These are phyloP conservation scores for Eurystomus gularis DNA, from an alignment of 2,113 vertebrate genomes.

Conservation along the genomic window DNA sequence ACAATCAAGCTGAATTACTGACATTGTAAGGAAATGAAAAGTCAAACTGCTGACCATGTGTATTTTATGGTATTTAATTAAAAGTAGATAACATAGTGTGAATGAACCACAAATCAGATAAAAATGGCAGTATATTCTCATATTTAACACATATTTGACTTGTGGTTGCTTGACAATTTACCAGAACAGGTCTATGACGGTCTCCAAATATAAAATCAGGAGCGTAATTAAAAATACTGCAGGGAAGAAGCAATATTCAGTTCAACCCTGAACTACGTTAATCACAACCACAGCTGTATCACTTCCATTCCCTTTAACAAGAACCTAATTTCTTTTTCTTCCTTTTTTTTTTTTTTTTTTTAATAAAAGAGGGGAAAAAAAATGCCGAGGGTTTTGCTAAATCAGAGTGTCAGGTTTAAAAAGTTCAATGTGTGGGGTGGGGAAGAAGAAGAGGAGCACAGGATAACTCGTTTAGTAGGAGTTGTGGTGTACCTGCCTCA, in stretches of 20 bases:
- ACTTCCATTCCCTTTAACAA: slow-evolving; percentile 53
- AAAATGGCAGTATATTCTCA: slow-evolving; percentile 95
- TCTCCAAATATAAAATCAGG: slow-evolving; percentile 76
- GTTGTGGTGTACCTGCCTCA: not conserved
- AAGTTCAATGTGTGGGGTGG: not conserved
- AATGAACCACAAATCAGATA: slow-evolving; percentile 98
- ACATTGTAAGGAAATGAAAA: slow-evolving; percentile 89
- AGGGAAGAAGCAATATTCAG: slow-evolving; percentile 72
- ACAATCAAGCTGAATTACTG: slow-evolving; percentile 75
- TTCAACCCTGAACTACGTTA: slow-evolving; percentile 58
- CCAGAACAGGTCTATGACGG: slow-evolving; percentile 84
- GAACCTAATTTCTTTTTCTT: not conserved
- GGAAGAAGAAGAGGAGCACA: not conserved
- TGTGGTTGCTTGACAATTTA: slow-evolving; percentile 91
- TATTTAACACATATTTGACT: slow-evolving; percentile 99
- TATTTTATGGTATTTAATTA: slow-evolving; percentile 99
- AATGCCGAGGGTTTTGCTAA: slow-evolving; percentile 13
- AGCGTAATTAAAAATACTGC: slow-evolving; percentile 78
- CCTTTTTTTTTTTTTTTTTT: not conserved
- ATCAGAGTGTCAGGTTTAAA: slow-evolving; percentile 5
- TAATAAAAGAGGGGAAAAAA: not conserved
- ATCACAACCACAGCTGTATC: slow-evolving; percentile 61
- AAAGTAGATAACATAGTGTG: slow-evolving; percentile 95
- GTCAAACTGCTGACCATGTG: slow-evolving; percentile 95
- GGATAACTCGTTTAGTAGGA: not conserved